Percentiles rank a stretch among this genome's conserved stretches.
phyloP scores from a whole-genome alignment of 2,888 invertebrate genomes.

The Hypolimnas misippus region DNA sequence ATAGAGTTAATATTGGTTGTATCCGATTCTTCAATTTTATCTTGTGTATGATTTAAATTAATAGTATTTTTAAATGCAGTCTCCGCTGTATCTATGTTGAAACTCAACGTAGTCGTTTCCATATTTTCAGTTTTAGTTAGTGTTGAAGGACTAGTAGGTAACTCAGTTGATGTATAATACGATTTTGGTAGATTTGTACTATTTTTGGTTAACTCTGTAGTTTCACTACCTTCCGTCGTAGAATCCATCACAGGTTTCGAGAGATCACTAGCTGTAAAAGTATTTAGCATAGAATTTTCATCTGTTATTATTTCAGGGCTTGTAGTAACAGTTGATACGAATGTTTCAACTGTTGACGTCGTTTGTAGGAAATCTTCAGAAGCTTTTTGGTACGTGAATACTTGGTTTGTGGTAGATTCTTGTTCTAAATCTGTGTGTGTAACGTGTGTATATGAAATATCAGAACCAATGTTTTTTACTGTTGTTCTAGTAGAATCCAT shows the following conservation, averaged over 20 bases:
- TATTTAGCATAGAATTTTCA: neutral
- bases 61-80: neutral
- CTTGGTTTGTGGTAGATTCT: conserved; percentile 1
- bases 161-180: neutral
- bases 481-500: conserved; percentile 35
- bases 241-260: neutral
- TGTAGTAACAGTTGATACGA: neutral
- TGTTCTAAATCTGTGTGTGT: neutral
- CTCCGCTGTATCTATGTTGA: neutral
- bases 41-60: neutral
- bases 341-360: neutral
- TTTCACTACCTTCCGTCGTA: neutral
- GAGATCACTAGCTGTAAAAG: neutral
- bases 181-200: too few relatives aligned
- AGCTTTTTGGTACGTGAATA: neutral
- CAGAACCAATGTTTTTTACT: neutral
- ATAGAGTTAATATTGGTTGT: neutral
- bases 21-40: neutral
- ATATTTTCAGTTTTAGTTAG: neutral
- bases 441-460: neutral
- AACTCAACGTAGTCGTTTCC: neutral
- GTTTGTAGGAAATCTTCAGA: neutral
- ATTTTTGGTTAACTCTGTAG: neutral
- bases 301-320: neutral
- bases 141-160: neutral